Base-by-base conservation (phyloP, 2,113 vertebrate genomes). In the Myodes glareolus region DNA sequence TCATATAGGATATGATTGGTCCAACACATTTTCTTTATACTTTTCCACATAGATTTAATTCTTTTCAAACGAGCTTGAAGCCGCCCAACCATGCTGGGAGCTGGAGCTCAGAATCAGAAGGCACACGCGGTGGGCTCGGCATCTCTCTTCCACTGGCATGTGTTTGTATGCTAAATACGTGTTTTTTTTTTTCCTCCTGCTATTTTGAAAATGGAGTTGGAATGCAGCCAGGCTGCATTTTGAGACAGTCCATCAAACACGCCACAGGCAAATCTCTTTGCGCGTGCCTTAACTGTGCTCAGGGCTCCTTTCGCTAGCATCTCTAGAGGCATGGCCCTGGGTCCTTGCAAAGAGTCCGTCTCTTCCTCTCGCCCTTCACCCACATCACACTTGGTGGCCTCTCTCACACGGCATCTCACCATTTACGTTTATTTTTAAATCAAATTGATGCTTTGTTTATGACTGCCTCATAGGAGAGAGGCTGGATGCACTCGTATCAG, bases 131-230 rank as follows among this genome's bases (percentile, higher is more conserved):
- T 2, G 7, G 25, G 63, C 68, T 14, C 17, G 65, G 63, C 73
- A 9, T 52, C 25, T 36, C 63, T 76, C 63, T 61, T 14, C 72
- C 65, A 29, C 0, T 84, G 92, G 86, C 78, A 89, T 55, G 63
- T 52, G 19, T 75, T 47, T 58, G 72, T 42, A 73, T 27, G 92
- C 19, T 92, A 91, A 87, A 47, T n/a, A 19, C 9, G 25, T 17
- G 4, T 7, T 11, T 68, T 63, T n/a, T n/a, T n/a, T 50, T 78
- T 68, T 36, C 17, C 39, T 68, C 7, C 90, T 96, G 82, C 90
- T 86, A 85, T 73, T 97, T 91, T 96, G 96, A 88, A 95, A 92
- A 77, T 1, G 84, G 47, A 82, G 13, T 50, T 95, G 94, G 90
- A 68, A 73, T 0, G n/a, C 31, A 42, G 92, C 89, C 95, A 58